Evolutionary conservation across 1,140 invertebrate species (phyloP), one percentile per base, ranked within the genome.

Genomic region (Maniola jurtina): DNA sequence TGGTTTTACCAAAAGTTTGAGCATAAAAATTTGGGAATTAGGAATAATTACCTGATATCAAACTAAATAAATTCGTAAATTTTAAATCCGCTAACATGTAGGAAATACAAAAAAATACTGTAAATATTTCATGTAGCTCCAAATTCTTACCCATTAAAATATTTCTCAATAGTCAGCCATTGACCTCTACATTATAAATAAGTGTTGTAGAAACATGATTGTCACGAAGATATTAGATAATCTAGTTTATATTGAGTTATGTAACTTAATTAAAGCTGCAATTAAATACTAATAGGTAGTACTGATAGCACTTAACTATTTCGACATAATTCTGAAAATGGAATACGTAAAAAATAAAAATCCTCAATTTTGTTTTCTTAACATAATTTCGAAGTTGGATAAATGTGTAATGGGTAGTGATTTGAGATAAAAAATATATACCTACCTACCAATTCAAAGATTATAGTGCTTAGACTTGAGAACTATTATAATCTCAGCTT

Each of bases 131-230:
- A 7, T 52, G 48, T 13, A 13, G 13, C 45, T 16, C 63, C 42
- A 65, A 47, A 66, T 61, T 60, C 33, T 14, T 35, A 57, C 11
- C 50, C n/a, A 52, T 14, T 13, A 64, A 64, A 66, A n/a, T 57
- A 54, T 60, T 54, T 42, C 47, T 52, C 25, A 36, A 59, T 34
- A 14, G 5, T 34, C 45, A 42, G 25, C 48, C 7, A 52, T 60
- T 66, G 57, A 66, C 57, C 57, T 66, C 35, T 16, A 13, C 14
- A 57, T 38, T 38, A 59, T 16, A 25, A 11, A 59, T 16, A 25
- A 16, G 5, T 10, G 8, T 25, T 52, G 14, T 15, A 25, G 15
- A 52, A 52, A 16, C 16, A 16, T 14, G 48, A 3, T 48, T 48
- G 11, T 48, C 48, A 52, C 15, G 48, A 52, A 16, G 14, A 52